Evolutionary conservation across 2,797 vertebrate species (phyloP).

Genomic region (Lacerta agilis): DNA sequence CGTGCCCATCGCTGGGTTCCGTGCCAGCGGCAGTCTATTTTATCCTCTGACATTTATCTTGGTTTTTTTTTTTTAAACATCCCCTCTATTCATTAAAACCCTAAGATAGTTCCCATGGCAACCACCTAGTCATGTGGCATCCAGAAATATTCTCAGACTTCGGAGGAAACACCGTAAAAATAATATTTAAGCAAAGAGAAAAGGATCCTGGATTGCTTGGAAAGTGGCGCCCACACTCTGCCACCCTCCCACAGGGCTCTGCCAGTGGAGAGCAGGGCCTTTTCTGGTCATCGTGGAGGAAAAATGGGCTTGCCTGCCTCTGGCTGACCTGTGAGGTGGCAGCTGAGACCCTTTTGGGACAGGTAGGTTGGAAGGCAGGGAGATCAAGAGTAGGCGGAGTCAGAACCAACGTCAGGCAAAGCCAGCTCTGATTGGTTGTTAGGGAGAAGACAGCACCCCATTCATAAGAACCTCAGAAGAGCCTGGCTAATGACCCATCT

Average conservation of each 20-base stretch:
- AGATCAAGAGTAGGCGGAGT: too few species aligned
- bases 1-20: neutral
- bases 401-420: too few species aligned
- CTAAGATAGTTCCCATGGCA: slow-evolving; percentile 65
- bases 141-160: slow-evolving; percentile 63
- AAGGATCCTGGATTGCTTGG: neutral
- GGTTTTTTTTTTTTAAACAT: slow-evolving; percentile 61
- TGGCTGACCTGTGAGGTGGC: accelerated
- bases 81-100: slow-evolving; percentile 72
- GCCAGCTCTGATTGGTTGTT: too few species aligned
- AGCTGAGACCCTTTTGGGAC: too few species aligned
- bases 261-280: neutral
- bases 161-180: slow-evolving; percentile 49
- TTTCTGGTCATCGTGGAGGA: neutral
- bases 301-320: too few species aligned
- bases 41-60: slow-evolving; percentile 72
- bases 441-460: too few species aligned
- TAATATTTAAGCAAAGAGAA: slow-evolving; percentile 23
- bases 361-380: too few species aligned
- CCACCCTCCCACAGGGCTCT: neutral
- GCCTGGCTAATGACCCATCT: too few species aligned
- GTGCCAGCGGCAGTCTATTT: slow-evolving; percentile 33
- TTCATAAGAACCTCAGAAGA: too few species aligned
- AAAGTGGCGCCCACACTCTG: neutral
- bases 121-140: slow-evolving; percentile 71